Evolutionary conservation across 2,888 invertebrate genomes (phyloP).

Genomic region (Lutraria lutraria): DNA sequence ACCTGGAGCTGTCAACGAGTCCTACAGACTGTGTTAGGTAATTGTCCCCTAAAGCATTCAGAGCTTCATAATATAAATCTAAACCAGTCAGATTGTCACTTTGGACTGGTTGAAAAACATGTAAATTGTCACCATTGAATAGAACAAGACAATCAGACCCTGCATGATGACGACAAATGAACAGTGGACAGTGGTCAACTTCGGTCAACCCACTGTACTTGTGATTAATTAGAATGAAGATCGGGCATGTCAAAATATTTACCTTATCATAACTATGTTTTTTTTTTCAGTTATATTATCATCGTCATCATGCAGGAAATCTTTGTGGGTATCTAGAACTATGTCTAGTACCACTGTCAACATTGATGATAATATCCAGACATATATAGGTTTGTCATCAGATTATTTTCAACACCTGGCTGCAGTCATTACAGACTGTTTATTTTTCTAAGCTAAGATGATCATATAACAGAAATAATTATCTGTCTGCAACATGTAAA

Average conservation of each 20-base stretch:
- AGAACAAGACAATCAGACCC: constrained; percentile 33
- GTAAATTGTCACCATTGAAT: constrained; percentile 44
- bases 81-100: constrained; percentile 58
- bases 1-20: constrained; percentile 59
- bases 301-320: background rate
- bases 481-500: no score
- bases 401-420: background rate
- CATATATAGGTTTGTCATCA: background rate
- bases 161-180: constrained; percentile 32
- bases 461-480: background rate
- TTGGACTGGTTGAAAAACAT: constrained; percentile 34
- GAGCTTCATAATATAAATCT: constrained; percentile 58
- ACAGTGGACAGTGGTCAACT: constrained; percentile 26
- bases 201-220: constrained; percentile 18
- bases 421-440: background rate
- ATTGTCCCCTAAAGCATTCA: constrained; percentile 59
- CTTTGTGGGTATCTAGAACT: background rate
- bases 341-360: background rate
- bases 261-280: constrained; percentile 33
- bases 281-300: constrained; percentile 5
- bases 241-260: constrained; percentile 49
- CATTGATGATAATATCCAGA: constrained; percentile 1
- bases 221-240: constrained; percentile 45
- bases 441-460: background rate
- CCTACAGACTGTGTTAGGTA: constrained; percentile 60